Evolutionary conservation across 2,113 vertebrate genomes (phyloP), one percentile per base, ranked within the genome.

Genomic region (Hylia prasina): DNA sequence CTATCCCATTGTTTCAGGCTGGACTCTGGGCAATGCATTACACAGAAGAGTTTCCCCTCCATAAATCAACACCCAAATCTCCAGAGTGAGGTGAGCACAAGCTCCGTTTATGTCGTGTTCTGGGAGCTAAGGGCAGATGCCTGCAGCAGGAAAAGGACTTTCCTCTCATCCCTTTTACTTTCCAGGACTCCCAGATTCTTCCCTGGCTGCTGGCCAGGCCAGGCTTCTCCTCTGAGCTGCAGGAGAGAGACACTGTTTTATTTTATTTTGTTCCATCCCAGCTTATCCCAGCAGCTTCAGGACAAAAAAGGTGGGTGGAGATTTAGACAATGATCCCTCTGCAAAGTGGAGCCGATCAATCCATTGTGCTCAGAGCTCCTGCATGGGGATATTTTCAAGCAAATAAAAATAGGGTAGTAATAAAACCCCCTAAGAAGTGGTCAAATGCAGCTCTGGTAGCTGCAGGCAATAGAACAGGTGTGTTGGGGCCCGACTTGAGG

Each of bases 401-500:
- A 86, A 77, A 83, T 35, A 16, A 61, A 50, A 86, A 31, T 15
- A 58, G 87, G 15, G 21, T 5, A 11, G 13, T 1, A n/a, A 57
- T 37, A 47, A 37, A 68, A 16, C 4, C 6, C 16, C 78, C 48
- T 8, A 40, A 47, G 53, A 56, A 63, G 33, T 4, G 15, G 24
- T 58, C 13, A 39, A 56, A 86, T 7, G 31, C 44, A 73, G 42
- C 24, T 37, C 31, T 15, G 25, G 39, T 21, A 50, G 24, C 54
- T 50, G 24, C 50, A 86, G 68, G 42, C 40, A 89, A 31, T 37
- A 23, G 57, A 73, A 39, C 4, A 58, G 13, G 13, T 2, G 5
- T 22, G 39, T 6, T 7, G 3, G 21, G 39, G 54, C 28, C 15
- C 0, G 0, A 53, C 45, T 2, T 42, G 54, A 64, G 42, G 31